phyloP scores from a whole-genome alignment of 2,888 invertebrate genomes.

The Ophion ellenae region DNA sequence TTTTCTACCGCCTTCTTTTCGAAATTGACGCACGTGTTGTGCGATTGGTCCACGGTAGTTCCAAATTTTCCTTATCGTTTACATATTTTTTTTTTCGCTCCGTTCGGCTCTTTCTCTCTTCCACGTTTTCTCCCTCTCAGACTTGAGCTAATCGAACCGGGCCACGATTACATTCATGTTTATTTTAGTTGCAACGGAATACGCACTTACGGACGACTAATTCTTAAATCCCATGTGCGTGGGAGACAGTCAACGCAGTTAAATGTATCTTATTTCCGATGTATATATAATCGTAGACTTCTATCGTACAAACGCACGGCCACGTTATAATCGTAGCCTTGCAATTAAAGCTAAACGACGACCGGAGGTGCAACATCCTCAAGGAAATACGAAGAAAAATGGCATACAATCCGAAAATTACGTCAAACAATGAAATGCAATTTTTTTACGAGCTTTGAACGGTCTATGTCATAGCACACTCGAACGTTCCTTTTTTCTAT shows the following conservation, averaged over 20 bases:
- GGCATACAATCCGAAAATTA: neutral
- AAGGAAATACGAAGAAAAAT: neutral
- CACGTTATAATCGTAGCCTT: neutral
- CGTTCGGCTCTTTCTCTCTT: slow-evolving; percentile 2
- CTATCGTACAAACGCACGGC: neutral
- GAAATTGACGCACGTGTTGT: neutral
- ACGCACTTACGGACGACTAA: slow-evolving; percentile 54
- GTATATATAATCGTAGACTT: neutral
- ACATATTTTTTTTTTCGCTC: neutral
- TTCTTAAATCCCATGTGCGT: slow-evolving; percentile 39
- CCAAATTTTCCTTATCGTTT: neutral
- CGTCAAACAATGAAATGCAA: neutral
- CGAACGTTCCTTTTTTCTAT: neutral
- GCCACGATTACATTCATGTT: slow-evolving; percentile 37
- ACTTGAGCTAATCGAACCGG: slow-evolving; percentile 44
- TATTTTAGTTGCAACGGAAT: slow-evolving; percentile 45
- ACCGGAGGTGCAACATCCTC: neutral
- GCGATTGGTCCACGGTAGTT: slow-evolving; percentile 41
- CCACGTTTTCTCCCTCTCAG: neutral
- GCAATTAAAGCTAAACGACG: slow-evolving; percentile 16
- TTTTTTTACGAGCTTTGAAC: neutral
- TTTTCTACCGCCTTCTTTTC: neutral
- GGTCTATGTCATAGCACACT: neutral
- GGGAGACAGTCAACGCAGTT: slow-evolving; percentile 52
- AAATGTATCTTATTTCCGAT: slow-evolving; percentile 31